phyloP scores from a whole-genome alignment of 2,888 invertebrate species.

The Dermolepida albohirtum region DNA sequence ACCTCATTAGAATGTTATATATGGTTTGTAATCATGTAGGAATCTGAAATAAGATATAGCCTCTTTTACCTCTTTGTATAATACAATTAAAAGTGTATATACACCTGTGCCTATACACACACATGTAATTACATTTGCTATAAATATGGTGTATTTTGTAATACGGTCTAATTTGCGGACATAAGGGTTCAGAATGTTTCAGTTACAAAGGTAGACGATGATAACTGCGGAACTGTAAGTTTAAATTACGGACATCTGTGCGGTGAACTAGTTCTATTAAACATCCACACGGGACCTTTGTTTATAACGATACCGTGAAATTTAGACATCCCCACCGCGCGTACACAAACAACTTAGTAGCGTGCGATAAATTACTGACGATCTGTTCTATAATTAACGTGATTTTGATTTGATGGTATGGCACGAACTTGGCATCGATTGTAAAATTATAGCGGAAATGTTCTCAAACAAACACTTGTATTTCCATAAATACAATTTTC shows the following conservation, averaged over 20 bases:
- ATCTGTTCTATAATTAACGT: constrained; percentile 9
- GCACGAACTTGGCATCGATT: no score
- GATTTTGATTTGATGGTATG: constrained; percentile 1
- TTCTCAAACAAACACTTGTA: no score
- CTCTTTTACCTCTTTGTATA: no score
- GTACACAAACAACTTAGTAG: no score
- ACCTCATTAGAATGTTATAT: no score
- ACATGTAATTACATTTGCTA: no score
- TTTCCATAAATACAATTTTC: no score
- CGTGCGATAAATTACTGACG: constrained; percentile 1
- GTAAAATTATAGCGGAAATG: no score
- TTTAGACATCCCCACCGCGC: constrained; percentile 1
- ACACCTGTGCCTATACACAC: no score
- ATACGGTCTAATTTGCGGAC: constrained; percentile 18
- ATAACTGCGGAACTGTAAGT: constrained; percentile 21
- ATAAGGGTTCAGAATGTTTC: constrained; percentile 11
- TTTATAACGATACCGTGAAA: constrained; percentile 1
- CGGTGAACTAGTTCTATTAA: constrained; percentile 35
- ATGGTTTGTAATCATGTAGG: no score
- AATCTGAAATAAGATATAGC: no score
- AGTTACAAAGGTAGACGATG: constrained; percentile 17
- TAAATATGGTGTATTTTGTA: neutral
- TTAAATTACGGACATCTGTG: constrained; percentile 35
- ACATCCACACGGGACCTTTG: constrained; percentile 4
- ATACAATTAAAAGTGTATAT: no score